Conservation (phyloP, 2,888 invertebrate genomes). For the Muschampia plurimacula region DNA sequence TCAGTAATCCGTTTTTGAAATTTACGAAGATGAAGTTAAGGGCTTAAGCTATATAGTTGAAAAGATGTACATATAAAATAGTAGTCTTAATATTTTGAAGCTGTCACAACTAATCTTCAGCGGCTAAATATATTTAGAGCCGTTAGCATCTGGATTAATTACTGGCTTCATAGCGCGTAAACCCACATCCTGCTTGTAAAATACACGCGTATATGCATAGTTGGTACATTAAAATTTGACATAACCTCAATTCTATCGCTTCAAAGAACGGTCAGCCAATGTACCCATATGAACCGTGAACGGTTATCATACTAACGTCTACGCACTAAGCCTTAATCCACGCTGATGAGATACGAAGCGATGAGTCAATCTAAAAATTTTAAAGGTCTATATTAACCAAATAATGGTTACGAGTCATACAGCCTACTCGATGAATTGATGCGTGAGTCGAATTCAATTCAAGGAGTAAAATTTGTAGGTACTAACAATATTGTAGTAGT, state of each 20-base stretch:
- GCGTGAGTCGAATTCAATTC: too few relatives aligned
- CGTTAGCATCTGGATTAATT: constrained; percentile 68
- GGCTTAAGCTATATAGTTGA: too few relatives aligned
- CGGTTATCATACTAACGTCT: constrained; percentile 72
- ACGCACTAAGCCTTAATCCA: constrained; percentile 25
- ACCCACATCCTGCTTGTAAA: constrained; percentile 64
- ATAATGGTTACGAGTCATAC: too few relatives aligned
- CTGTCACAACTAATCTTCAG: neutral
- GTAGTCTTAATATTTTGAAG: constrained; percentile 9
- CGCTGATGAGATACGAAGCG: neutral
- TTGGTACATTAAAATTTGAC: constrained; percentile 57
- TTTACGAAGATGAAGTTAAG: too few relatives aligned
- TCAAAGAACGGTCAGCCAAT: constrained; percentile 72
- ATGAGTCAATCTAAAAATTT: neutral
- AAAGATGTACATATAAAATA: too few relatives aligned
- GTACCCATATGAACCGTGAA: constrained; percentile 77
- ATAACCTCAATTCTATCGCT: constrained; percentile 73
- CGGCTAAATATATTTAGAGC: constrained; percentile 36
- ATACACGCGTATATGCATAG: constrained; percentile 51
- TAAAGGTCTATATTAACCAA: too few relatives aligned
- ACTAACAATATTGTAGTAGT: too few relatives aligned
- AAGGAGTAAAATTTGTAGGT: too few relatives aligned
- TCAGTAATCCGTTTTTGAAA: too few relatives aligned
- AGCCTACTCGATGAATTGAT: too few relatives aligned
- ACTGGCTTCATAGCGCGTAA: constrained; percentile 71